Conservation (phyloP, 1,140 invertebrate genomes). For the Sinonovacula constricta region DNA sequence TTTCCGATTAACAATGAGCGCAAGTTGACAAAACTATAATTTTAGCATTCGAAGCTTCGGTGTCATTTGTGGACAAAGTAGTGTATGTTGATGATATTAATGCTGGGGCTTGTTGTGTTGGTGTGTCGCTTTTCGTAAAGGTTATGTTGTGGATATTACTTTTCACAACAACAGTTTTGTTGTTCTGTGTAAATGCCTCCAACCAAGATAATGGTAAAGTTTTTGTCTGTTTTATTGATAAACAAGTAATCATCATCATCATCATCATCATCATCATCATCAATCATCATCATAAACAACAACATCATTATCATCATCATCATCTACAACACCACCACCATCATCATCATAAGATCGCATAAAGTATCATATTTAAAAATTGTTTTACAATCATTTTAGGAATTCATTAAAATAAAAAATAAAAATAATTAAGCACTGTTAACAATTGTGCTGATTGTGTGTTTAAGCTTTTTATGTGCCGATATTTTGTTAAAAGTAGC, state of each 20-base stretch:
- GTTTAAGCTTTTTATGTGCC: not conserved
- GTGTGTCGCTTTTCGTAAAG: not conserved
- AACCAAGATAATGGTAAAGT: not conserved
- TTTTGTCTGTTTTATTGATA: too few species aligned
- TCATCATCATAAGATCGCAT: constrained; percentile 46
- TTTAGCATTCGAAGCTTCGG: too few species aligned
- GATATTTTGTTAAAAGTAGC: not conserved
- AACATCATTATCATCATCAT: constrained; percentile 36
- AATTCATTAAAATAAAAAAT: constrained; percentile 20
- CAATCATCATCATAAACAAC: too few species aligned
- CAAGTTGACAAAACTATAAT: too few species aligned
- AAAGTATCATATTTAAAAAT: constrained; percentile 48
- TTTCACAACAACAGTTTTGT: not conserved
- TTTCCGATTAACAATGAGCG: too few species aligned
- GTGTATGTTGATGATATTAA: not conserved
- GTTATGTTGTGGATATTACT: not conserved
- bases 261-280: constrained; percentile 29
- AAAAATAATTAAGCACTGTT: constrained; percentile 1
- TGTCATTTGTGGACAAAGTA: too few species aligned
- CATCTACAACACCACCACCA: constrained; percentile 24
- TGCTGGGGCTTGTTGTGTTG: not conserved
- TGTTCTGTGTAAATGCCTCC: not conserved
- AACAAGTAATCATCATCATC: not conserved
- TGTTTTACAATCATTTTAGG: constrained; percentile 27
- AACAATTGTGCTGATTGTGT: too few species aligned